These are phyloP conservation scores for Enhydra lutris DNA, from an alignment of 2,113 vertebrate species.

Conservation along the genomic window DNA sequence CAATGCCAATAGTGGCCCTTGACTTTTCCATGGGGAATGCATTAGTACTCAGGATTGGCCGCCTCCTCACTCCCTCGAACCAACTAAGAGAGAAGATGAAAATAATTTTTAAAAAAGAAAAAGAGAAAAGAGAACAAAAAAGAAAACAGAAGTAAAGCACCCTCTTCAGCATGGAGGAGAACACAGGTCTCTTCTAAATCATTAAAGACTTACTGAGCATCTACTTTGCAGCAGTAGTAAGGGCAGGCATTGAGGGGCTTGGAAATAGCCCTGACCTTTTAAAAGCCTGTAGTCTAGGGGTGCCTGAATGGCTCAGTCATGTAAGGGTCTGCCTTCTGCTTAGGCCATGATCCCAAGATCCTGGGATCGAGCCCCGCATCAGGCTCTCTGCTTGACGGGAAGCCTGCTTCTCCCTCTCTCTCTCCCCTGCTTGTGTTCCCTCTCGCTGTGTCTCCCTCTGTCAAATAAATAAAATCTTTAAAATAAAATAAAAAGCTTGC, in stretches of 20 bases:
- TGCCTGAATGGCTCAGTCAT: no score
- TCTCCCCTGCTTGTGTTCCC: no score
- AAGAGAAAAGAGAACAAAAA: background rate
- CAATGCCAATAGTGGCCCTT: background rate
- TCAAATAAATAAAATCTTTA: no score
- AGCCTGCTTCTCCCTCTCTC: no score
- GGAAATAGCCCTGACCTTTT: background rate
- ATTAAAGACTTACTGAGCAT: background rate
- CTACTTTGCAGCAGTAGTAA: background rate
- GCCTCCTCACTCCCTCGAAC: background rate
- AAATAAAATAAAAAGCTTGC: background rate
- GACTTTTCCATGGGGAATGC: background rate
- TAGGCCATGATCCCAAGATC: no score
- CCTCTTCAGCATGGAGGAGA: background rate
- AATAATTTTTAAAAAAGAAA: background rate
- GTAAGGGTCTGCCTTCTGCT: no score
- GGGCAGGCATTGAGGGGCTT: background rate
- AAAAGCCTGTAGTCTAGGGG: background rate
- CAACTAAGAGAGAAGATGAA: background rate
- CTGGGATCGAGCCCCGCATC: no score
- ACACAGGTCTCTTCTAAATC: background rate
- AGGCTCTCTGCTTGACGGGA: no score
- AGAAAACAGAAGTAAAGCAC: no score
- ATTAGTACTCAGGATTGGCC: background rate
- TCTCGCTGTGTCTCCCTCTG: no score